Percentiles rank a stretch among this genome's conserved stretches.
These are phyloP conservation scores for Bothrops jararaca DNA, from an alignment of 2,113 vertebrate genomes.

Conservation along the genomic window DNA sequence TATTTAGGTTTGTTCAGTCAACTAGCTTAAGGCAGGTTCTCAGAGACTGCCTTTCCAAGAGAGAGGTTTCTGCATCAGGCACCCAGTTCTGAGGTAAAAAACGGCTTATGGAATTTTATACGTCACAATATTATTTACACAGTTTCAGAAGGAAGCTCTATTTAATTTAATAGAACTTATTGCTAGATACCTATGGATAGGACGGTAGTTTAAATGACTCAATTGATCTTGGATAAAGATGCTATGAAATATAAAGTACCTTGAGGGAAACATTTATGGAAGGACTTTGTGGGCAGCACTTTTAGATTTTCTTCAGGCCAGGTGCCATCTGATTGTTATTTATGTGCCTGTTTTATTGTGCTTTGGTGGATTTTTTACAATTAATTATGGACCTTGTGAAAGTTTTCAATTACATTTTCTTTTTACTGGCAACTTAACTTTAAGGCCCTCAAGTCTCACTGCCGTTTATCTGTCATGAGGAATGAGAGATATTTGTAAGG, in stretches of 20 bases:
- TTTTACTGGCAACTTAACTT: constrained; percentile 8
- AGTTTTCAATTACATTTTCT: constrained; percentile 6
- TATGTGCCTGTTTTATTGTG: neutral
- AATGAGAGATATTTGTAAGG: neutral
- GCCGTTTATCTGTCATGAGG: neutral
- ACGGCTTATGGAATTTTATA: neutral
- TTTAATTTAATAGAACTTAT: neutral
- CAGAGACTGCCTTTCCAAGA: neutral
- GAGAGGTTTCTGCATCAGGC: neutral
- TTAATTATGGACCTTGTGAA: constrained; percentile 11
- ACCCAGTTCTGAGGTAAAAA: neutral
- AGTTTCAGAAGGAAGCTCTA: neutral
- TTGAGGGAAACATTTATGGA: neutral
- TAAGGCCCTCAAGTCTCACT: neutral
- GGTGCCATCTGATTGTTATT: constrained; percentile 3
- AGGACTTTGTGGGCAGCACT: neutral
- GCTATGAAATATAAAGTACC: neutral
- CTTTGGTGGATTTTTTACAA: neutral
- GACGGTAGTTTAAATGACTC: neutral
- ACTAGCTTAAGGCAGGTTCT: neutral
- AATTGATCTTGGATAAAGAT: neutral
- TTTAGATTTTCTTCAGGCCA: constrained; percentile 6
- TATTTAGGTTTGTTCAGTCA: neutral
- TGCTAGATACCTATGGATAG: neutral
- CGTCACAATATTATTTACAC: neutral